Conservation (phyloP, 1,140 invertebrate species). For the Acyrthosiphon pisum region DNA sequence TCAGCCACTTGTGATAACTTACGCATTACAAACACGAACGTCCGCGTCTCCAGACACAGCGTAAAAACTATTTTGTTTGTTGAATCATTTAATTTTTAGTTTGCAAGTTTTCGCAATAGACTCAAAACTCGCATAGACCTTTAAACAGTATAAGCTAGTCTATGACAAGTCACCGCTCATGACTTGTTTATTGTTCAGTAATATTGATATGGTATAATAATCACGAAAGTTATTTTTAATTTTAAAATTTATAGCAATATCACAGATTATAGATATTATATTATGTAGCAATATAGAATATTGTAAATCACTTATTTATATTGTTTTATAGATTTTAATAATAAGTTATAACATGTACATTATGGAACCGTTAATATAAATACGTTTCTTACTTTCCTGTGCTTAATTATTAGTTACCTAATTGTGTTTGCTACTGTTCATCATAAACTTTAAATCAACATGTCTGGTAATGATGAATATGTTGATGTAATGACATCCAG, state of each 20-base stretch:
- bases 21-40: no score
- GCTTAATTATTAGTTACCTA: background rate
- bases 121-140: no score
- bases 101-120: no score
- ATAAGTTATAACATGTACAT: background rate
- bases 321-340: background rate
- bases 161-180: no score
- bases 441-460: background rate
- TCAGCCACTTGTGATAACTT: no score
- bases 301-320: background rate
- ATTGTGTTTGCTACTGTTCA: background rate
- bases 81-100: no score
- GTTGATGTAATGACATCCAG: conserved; percentile 42
- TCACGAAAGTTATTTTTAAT: background rate
- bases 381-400: background rate
- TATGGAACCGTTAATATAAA: background rate
- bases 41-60: no score
- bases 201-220: background rate
- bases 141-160: no score
- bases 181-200: background rate
- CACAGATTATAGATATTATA: no score
- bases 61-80: no score
- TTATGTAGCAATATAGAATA: no score
- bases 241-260: background rate
- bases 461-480: conserved; percentile 42